phyloP scores from a whole-genome alignment of 2,113 vertebrate genomes.

The Apeltes quadracus region DNA sequence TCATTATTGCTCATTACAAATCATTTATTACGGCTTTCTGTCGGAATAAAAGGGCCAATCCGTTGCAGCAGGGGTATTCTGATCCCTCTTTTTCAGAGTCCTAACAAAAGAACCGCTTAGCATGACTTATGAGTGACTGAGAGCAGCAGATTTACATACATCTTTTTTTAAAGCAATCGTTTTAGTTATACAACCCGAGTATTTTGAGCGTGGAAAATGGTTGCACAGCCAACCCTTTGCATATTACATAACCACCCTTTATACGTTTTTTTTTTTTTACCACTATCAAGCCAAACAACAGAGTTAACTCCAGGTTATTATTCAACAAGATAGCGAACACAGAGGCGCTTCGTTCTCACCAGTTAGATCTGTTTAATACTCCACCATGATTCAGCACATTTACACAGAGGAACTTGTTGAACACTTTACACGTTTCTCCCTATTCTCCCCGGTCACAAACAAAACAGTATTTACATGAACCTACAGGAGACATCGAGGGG shows the following conservation, averaged over 20 bases:
- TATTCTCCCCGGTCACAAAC: slow-evolving; percentile 4
- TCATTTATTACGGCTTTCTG: slow-evolving; percentile 27
- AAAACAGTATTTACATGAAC: slow-evolving; percentile 62
- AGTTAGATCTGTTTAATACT: slow-evolving; percentile 70
- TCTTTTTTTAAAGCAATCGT: slow-evolving; percentile 28
- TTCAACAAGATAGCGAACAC: slow-evolving; percentile 5
- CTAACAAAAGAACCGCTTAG: slow-evolving; percentile 60
- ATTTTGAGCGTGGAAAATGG: not conserved
- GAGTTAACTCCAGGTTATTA: not conserved
- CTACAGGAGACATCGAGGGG: slow-evolving; percentile 25
- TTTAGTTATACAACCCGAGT: slow-evolving; percentile 4
- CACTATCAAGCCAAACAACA: not conserved
- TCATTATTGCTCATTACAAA: slow-evolving; percentile 27
- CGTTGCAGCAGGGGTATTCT: slow-evolving; percentile 10
- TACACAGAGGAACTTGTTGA: slow-evolving; percentile 51
- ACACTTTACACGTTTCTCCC: slow-evolving; percentile 3
- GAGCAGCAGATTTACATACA: slow-evolving; percentile 52
- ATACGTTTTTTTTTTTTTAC: not conserved
- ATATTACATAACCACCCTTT: not conserved
- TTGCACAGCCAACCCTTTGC: not conserved
- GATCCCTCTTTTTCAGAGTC: slow-evolving; percentile 10
- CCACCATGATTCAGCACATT: slow-evolving; percentile 69
- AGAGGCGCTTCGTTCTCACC: slow-evolving; percentile 26
- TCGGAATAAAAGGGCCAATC: slow-evolving; percentile 2
- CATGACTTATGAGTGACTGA: slow-evolving; percentile 36